Base-by-base conservation (phyloP, 2,888 invertebrate species). In the Macrostomum cliftonense region DNA sequence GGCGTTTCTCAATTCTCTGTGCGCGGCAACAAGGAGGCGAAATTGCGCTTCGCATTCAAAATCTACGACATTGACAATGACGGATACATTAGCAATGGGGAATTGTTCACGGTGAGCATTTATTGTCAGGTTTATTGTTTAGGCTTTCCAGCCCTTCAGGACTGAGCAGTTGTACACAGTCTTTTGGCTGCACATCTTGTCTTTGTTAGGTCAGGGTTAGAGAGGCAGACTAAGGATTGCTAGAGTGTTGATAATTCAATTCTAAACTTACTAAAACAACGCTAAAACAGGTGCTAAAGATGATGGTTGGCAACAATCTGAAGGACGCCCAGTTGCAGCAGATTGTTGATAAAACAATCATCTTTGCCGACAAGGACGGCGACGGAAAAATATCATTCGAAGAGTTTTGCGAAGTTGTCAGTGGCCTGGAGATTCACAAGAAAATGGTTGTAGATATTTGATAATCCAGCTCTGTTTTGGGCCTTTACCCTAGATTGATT, bases 31-130 rank as follows among this genome's bases (percentile, higher is more conserved):
- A 99, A 99, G 74, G 80, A 95, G 70, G 91, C 91, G 58, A 99
- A 99, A 75, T 76, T 99, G 65, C 79, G 89, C 68, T 91, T 95
- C 75, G 93, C 97, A 45, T 97, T 99, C 76, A 82, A 93, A 71
- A 99, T 97, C 73, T 97, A 97, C 73, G 97, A 97, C 73, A 95
- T 97, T 91, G 97, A 97, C 75, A 93, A 97, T 70, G 97, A 97
- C 74, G 97, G 97, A 36, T 99, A 81, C 75, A 99, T 97, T 69
- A 95, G 95, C 61, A 99, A 99, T 73, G 95, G 95, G 38, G 97
- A 97, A 58, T 63, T 74, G 45, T 74, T 74, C 61, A 70, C 71
- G 36, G 55, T 53, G 28, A 28, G 28, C 5, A 4, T 28, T 28
- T 28, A n/a, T n/a, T n/a, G n/a, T n/a, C n/a, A n/a, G n/a, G n/a